Base-by-base conservation (phyloP, 2,113 vertebrate species). In the Oenanthe oenanthe region DNA sequence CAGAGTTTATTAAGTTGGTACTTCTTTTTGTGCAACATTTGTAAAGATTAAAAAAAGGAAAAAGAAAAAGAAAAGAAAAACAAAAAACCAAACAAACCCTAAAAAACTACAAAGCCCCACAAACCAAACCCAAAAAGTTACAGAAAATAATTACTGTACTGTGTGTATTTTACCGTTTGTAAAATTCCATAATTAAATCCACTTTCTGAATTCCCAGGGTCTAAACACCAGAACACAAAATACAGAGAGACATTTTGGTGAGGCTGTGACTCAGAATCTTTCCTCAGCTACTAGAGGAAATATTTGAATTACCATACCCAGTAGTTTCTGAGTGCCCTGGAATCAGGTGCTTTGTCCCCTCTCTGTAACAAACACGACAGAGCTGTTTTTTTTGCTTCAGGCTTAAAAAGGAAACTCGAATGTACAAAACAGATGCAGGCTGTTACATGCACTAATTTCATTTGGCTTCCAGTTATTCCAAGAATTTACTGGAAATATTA, bases 51-150 rank as follows among this genome's bases (percentile, higher is more conserved):
- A 31, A 28, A 24, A 32, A 32, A 21, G 2, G 20, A 10, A 2
- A 4, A 34, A 60, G 6, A 6, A 6, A 11, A 50, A 36, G 6
- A 1, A 34, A 5, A 11, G 21, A 3, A 5, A 29, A 48, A 6
- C 5, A 7, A 29, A 50, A 17, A 60, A 45, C 1, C 10, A 22
- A 60, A 36, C 12, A 22, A 70, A 25, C 3, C 10, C 2, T 22
- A 45, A 4, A 16, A 45, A 45, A 38, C 13, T 19, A 25, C 10
- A 28, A 29, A 62, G 18, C 1, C 2, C 10, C 26, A 32, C 6
- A 67, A 73, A 29, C 18, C 19, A 58, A 38, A 15, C 3, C 2
- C 2, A 6, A 20, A 25, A n/a, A 7, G 3, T 2, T 54, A 13
- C 20, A 54, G 34, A 22, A 19, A 77, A 67, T 0, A n/a, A n/a